Evolutionary conservation across 2,797 vertebrate genomes (phyloP), one percentile per base, ranked within the genome.

Genomic region (Selene dorsalis): DNA sequence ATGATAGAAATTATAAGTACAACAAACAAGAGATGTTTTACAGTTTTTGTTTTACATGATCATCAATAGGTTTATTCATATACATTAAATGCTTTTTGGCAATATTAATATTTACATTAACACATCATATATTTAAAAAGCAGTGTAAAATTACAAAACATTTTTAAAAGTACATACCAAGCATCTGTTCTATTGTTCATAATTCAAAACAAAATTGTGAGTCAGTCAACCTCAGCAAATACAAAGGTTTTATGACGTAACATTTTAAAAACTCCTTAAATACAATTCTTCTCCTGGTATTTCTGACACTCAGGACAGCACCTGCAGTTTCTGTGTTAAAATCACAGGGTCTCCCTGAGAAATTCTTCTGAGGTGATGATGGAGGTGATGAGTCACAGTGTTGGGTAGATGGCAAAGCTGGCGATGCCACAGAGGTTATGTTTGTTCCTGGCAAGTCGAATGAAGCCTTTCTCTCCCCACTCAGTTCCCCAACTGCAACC

Each of bases 381-480:
- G n/a, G n/a, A n/a, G n/a, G n/a, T n/a, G n/a, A 24, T 3, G 0
- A 20, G 22, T 24, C 24, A 92, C 78, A 91, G 48, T 5, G 67
- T 80, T 0, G 92, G 92, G 41, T 91, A 93, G 11, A 92, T 48
- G 0, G 86, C 85, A 48, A 87, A 78, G 24, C 56, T 89, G 24
- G 91, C 87, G 0, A 92, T 91, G 16, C 90, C 92, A 1, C 92
- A 93, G 39, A 91, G 87, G 32, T 93, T 92, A 0, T 78, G 85
- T 69, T 88, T 88, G 83, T 93, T 93, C 75, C 89, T 89, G 48
- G 87, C 90, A 3, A 94, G 81, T 26, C 93, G 89, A 8, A 95
- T 77, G 75, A 83, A 95, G 4, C 94, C 94, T 4, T 66, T 59
- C 68, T 94, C 94, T 75, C 94, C 94, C 94, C 94, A 95, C 0